Percentiles rank a stretch among this genome's conserved stretches.
These are phyloP conservation scores for Aricia agestis DNA, from an alignment of 1,140 invertebrate genomes.

Conservation along the genomic window DNA sequence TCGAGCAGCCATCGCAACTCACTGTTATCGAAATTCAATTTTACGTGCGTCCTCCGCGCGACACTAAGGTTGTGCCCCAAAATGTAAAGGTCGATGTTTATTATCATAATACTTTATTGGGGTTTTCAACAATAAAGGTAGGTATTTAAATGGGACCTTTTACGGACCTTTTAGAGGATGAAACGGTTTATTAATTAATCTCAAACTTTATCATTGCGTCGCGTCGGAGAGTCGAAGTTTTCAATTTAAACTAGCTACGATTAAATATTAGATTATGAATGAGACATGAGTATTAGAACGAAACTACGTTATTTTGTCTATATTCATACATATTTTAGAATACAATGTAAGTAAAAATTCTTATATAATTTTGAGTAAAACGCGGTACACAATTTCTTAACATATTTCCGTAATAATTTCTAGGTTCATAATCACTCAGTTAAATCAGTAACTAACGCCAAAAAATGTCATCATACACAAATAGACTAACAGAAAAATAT, in stretches of 20 bases:
- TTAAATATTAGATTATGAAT: too few relatives aligned
- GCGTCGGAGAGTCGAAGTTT: background rate
- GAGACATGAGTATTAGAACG: too few relatives aligned
- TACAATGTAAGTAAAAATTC: background rate
- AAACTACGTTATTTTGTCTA: too few relatives aligned
- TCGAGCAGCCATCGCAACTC: constrained; percentile 17
- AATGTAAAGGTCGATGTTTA: background rate
- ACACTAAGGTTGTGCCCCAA: background rate
- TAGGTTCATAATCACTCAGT: background rate
- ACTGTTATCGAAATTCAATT: constrained; percentile 21
- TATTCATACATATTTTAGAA: background rate
- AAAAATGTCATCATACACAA: background rate
- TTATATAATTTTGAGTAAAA: too few relatives aligned
- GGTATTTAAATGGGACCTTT: background rate
- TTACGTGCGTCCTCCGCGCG: constrained; percentile 11
- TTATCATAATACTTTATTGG: constrained; percentile 8
- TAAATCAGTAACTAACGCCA: background rate
- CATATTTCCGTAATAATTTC: background rate
- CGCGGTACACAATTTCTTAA: too few relatives aligned
- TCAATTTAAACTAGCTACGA: background rate
- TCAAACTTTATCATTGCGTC: background rate
- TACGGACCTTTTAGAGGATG: background rate
- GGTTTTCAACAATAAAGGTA: background rate
- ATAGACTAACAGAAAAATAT: background rate
- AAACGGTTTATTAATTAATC: constrained; percentile 6